Percentiles rank a stretch among this genome's conserved stretches.
Evolutionary conservation across 2,797 vertebrate species (phyloP).

Genomic region (Sandelia bainsii): DNA sequence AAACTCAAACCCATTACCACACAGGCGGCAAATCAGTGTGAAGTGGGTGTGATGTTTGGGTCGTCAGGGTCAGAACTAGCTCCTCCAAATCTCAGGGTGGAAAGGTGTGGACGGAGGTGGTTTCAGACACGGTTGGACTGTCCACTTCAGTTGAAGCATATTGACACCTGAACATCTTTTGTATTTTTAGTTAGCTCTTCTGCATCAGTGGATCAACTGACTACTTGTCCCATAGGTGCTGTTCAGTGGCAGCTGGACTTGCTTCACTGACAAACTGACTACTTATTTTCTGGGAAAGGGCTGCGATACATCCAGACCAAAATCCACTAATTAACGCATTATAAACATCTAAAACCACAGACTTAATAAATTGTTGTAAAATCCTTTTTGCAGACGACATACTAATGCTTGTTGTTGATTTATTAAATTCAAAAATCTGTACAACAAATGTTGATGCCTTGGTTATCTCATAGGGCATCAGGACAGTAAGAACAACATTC

Average conservation of each 20-base stretch:
- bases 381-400: background rate
- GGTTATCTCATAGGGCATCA: no score
- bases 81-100: background rate
- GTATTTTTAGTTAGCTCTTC: background rate
- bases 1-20: background rate
- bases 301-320: background rate
- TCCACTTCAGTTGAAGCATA: background rate
- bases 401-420: background rate
- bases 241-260: no score
- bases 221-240: no score
- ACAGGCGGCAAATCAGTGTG: background rate
- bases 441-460: no score
- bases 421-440: background rate
- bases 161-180: background rate
- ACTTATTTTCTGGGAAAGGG: background rate
- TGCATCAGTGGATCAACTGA: background rate
- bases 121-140: background rate
- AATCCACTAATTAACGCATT: background rate
- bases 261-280: no score
- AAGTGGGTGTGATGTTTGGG: background rate
- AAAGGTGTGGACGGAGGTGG: background rate
- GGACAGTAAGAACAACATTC: no score
- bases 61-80: background rate
- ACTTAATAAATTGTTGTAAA: background rate
- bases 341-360: background rate